A percentile compares a stretch with the other conserved stretches of the same genome.
These are phyloP conservation scores for Neocloeon triangulifer DNA, from an alignment of 1,140 invertebrate genomes.

Conservation along the genomic window DNA sequence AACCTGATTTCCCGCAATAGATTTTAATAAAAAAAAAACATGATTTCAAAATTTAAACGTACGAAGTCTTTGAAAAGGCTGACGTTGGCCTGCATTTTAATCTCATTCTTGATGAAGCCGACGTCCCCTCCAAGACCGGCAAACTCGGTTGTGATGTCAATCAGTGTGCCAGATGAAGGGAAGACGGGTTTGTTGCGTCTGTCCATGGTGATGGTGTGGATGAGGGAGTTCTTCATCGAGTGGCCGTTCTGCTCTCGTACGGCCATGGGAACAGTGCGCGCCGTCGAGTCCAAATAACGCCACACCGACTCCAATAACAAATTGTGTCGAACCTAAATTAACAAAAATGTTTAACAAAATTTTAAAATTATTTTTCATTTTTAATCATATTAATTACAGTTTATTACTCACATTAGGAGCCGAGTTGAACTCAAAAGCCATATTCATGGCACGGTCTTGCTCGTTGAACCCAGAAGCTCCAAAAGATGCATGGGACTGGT, in stretches of 20 bases:
- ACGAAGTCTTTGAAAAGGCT: conserved; percentile 7
- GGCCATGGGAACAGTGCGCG: conserved; percentile 40
- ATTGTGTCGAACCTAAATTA: conserved; percentile 41
- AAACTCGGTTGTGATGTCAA: conserved; percentile 50
- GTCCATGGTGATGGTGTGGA: conserved; percentile 54
- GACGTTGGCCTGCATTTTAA: conserved; percentile 52
- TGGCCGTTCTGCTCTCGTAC: conserved; percentile 66
- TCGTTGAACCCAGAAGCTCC: conserved; percentile 59
- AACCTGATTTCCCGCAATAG: too few relatives aligned
- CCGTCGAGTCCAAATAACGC: conserved; percentile 41
- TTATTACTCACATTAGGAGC: conserved; percentile 20
- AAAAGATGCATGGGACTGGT: too few relatives aligned
- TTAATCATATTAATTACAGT: conserved; percentile 4
- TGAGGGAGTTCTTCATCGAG: conserved; percentile 60
- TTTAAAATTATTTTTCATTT: background rate
- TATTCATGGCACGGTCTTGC: conserved; percentile 37
- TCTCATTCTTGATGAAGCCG: conserved; percentile 63
- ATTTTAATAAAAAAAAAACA: conserved; percentile 12
- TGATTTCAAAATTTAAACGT: conserved; percentile 4
- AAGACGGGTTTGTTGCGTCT: conserved; percentile 54
- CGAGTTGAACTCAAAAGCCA: conserved; percentile 40
- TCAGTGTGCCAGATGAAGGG: conserved; percentile 40
- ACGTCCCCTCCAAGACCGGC: conserved; percentile 73
- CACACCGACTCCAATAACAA: conserved; percentile 64
- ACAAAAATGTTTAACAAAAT: conserved; percentile 7